phyloP scores from a whole-genome alignment of 2,888 invertebrate species.

The Melanargia galathea region DNA sequence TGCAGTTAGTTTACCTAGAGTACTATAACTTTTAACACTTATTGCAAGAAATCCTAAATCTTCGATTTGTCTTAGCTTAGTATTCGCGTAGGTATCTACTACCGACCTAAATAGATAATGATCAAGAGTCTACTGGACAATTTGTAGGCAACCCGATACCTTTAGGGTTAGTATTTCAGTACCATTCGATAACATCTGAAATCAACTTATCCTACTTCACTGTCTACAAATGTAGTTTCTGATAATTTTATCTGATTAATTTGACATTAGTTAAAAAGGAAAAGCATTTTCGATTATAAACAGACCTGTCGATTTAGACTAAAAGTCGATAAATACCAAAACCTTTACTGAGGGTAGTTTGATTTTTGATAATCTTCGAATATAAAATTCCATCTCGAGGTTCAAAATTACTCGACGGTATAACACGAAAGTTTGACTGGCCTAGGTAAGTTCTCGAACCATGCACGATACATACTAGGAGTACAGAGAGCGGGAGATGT shows the following conservation, averaged over 20 bases:
- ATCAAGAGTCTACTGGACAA: conserved; percentile 55
- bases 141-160: conserved; percentile 63
- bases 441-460: neutral
- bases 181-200: conserved; percentile 46
- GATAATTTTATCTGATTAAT: too few relatives aligned
- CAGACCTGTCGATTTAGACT: too few relatives aligned
- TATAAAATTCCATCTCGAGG: too few relatives aligned
- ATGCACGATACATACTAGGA: neutral
- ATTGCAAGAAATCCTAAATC: conserved; percentile 18
- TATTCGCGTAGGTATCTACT: conserved; percentile 40
- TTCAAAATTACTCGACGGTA: too few relatives aligned
- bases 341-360: too few relatives aligned
- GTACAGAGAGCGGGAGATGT: conserved; percentile 38
- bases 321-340: too few relatives aligned
- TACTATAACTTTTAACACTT: conserved; percentile 28
- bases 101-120: conserved; percentile 47
- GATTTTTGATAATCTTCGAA: too few relatives aligned
- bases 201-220: neutral
- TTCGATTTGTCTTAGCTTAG: conserved; percentile 40
- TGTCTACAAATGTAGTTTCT: neutral
- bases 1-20: conserved; percentile 58
- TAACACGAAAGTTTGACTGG: neutral
- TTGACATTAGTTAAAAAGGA: too few relatives aligned
- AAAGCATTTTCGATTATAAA: too few relatives aligned
- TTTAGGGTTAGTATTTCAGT: conserved; percentile 61